Conservation (phyloP, 2,797 vertebrate species). For the Coendou prehensilis region DNA sequence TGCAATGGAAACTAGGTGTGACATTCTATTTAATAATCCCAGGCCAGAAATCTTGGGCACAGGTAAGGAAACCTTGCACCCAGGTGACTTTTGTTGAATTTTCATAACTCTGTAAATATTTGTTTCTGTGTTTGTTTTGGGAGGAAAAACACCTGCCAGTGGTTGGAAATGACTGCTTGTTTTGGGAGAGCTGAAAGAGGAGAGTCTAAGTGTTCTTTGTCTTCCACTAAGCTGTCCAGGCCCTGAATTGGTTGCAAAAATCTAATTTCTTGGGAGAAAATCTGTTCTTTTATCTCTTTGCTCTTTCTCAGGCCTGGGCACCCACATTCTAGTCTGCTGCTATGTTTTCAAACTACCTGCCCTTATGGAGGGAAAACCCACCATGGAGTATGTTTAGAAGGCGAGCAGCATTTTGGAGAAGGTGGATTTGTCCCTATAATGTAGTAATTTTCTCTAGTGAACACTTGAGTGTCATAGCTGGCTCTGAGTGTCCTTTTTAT, state of each 20-base stretch:
- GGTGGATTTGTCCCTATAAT: background rate
- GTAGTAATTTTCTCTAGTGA: background rate
- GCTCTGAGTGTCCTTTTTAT: background rate
- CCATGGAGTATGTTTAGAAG: background rate
- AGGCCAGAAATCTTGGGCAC: conserved; percentile 21
- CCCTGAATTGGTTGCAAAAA: background rate
- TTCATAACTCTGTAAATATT: conserved; percentile 84
- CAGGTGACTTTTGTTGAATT: conserved; percentile 76
- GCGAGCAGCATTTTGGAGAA: background rate
- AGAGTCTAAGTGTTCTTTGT: background rate
- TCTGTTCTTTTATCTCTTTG: background rate
- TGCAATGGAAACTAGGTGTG: conserved; percentile 4
- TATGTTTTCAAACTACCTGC: background rate
- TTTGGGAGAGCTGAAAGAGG: conserved; percentile 11
- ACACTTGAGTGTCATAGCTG: background rate
- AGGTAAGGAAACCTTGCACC: conserved; percentile 74
- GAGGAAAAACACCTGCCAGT: conserved; percentile 71
- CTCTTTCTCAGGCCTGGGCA: background rate
- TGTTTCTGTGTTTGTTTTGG: conserved; percentile 80
- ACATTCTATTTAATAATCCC: conserved; percentile 43
- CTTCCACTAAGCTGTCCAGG: background rate
- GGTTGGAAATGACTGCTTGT: conserved; percentile 49
- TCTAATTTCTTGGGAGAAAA: conserved; percentile 28
- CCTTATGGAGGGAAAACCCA: background rate
- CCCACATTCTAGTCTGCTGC: background rate